Base-by-base conservation (phyloP, 2,888 invertebrate genomes). In the Marasmarcha lunaedactyla region DNA sequence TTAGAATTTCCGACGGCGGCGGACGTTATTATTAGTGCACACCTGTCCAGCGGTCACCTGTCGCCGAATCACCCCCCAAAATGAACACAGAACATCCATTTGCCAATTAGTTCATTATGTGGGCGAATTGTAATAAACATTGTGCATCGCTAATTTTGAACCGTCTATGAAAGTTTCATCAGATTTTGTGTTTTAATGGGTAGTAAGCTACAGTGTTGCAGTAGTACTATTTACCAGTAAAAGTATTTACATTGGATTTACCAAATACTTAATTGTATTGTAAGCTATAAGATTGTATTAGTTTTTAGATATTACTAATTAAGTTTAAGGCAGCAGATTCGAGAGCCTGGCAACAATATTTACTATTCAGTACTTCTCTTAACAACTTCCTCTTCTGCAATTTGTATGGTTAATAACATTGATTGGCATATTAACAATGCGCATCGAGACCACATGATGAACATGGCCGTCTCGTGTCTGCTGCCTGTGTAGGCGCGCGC, bases 331-430 rank as follows among this genome's bases (percentile, higher is more conserved):
- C 58, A 63, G 62, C 67, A 68, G 65, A 52, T 62, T 63, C 57
- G 58, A 61, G 64, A 20, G 4, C 3, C 20, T 7, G 20, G 56
- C 54, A 54, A 57, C 53, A 51, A 51, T 55, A 59, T 50, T 42
- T 58, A 42, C 33, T 37, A 15, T 52, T 42, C 20, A 46, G 51
- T 55, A 50, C 46, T 46, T 48, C 43, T 45, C 49, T 52, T 59
- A 62, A 62, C 60, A 50, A 64, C 54, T 58, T 57, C 46, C 52
- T 60, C 48, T 58, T 59, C 52, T 52, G 52, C 66, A 66, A 55
- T 46, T 66, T 52, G 54, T 54, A 51, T 57, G 58, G 53, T 59
- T 54, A 45, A 54, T 48, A 50, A 20, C 7, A 30, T 9, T 30
- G 30, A 30, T 30, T 30, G 30, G 30, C 30, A 34, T 13, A 51